These are phyloP conservation scores for Macroramphosus scolopax DNA, from an alignment of 2,797 vertebrate genomes.

Conservation along the genomic window DNA sequence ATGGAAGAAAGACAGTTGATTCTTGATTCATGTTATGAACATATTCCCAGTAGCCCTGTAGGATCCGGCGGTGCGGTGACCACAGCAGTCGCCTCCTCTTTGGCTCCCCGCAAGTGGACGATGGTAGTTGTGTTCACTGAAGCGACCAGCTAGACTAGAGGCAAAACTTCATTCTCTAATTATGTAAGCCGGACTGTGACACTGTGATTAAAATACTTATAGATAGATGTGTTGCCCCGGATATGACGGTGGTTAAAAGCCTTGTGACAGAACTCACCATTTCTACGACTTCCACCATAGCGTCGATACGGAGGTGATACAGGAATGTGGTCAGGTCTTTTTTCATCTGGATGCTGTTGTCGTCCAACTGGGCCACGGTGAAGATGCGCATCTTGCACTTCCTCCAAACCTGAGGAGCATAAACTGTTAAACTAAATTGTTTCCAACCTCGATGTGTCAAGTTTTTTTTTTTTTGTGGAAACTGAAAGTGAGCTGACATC, in stretches of 20 bases:
- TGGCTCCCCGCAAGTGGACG: too few species aligned
- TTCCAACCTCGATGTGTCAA: too few species aligned
- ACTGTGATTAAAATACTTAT: conserved; percentile 12
- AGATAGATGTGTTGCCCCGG: conserved; percentile 1
- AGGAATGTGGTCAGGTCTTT: conserved; percentile 96
- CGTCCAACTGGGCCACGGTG: conserved; percentile 97
- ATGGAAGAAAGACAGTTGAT: conserved; percentile 2
- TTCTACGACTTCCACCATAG: conserved; percentile 95
- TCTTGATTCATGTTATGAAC: too few species aligned
- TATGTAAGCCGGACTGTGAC: conserved; percentile 14
- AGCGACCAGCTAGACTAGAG: conserved; percentile 13
- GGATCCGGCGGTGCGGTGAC: not conserved
- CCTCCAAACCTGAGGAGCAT: conserved; percentile 87
- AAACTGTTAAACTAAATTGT: too few species aligned
- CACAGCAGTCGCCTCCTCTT: conserved; percentile 5
- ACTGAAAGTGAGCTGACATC: too few species aligned
- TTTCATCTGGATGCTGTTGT: conserved; percentile 99
- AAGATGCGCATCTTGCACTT: conserved; percentile 99
- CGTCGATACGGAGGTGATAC: conserved; percentile 94
- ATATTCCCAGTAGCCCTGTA: not conserved
- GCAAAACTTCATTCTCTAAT: conserved; percentile 13
- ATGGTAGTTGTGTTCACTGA: conserved; percentile 24
- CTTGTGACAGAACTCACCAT: conserved; percentile 81
- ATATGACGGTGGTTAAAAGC: not conserved
- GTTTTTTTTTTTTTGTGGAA: too few species aligned